Evolutionary conservation across 2,113 vertebrate species (phyloP).

Genomic region (Melanerpes formicivorus): DNA sequence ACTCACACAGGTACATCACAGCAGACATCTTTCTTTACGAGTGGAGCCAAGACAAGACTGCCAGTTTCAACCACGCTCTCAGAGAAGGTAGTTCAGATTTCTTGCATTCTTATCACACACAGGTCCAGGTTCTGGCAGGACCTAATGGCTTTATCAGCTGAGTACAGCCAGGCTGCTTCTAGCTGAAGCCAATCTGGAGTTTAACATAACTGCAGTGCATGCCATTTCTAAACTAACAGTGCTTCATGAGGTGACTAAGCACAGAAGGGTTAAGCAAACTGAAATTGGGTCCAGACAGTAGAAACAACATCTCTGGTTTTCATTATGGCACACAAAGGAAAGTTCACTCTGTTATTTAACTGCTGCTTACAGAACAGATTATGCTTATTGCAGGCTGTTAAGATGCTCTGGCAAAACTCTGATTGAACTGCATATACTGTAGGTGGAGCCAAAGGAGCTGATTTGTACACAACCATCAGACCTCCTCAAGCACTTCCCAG

Average conservation of each 20-base stretch:
- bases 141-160: neutral
- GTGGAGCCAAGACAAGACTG: neutral
- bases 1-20: neutral
- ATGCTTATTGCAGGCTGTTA: neutral
- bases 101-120: neutral
- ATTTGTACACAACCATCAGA: neutral
- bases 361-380: neutral
- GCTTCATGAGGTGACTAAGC: neutral
- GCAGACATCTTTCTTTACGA: neutral
- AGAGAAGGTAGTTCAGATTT: neutral
- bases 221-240: neutral
- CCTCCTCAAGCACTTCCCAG: neutral
- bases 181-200: neutral
- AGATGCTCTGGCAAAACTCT: neutral
- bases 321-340: neutral
- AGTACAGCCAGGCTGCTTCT: neutral
- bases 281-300: neutral
- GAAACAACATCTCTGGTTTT: neutral
- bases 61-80: neutral
- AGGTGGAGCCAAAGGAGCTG: constrained; percentile 64
- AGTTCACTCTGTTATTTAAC: neutral
- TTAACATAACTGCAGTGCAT: accelerated
- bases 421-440: constrained; percentile 28
- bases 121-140: neutral
- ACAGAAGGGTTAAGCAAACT: neutral